A percentile compares a stretch with the other conserved stretches of the same genome.
phyloP scores from a whole-genome alignment of 2,797 vertebrate genomes.

The Clarias pachynema region DNA sequence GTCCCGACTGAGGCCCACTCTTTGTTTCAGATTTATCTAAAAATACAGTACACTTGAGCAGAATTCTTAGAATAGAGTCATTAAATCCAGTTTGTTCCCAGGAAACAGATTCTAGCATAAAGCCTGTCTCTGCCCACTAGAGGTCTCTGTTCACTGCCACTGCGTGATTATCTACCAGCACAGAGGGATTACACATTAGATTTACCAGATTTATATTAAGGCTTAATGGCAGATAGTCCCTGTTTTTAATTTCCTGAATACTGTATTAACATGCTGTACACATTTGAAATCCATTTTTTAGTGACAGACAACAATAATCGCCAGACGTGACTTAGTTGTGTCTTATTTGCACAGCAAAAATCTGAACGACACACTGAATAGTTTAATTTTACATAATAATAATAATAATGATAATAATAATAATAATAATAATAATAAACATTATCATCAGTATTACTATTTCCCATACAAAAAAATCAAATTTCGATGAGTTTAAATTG shows the following conservation, averaged over 20 bases:
- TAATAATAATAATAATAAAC: too few relatives aligned
- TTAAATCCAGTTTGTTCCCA: constrained; percentile 17
- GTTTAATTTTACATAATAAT: too few relatives aligned
- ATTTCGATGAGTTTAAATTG: too few relatives aligned
- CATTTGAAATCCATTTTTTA: neutral
- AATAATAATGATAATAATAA: too few relatives aligned
- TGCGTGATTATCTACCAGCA: neutral
- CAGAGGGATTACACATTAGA: too few relatives aligned
- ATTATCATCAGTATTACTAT: too few relatives aligned
- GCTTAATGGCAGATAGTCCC: neutral
- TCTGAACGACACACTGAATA: too few relatives aligned
- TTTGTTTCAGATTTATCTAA: neutral
- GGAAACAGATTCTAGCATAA: constrained; percentile 42
- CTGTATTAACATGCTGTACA: constrained; percentile 11
- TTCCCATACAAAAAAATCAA: too few relatives aligned
- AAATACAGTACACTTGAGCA: constrained; percentile 40
- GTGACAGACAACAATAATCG: neutral
- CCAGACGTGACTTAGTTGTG: neutral
- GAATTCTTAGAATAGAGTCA: constrained; percentile 45
- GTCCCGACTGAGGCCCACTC: neutral
- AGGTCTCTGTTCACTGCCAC: constrained; percentile 65
- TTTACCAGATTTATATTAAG: neutral
- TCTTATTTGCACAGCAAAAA: too few relatives aligned
- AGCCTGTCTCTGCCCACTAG: constrained; percentile 64
- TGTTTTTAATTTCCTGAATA: constrained; percentile 30